phyloP scores from a whole-genome alignment of 2,888 invertebrate genomes.

The Crioceris asparagi region DNA sequence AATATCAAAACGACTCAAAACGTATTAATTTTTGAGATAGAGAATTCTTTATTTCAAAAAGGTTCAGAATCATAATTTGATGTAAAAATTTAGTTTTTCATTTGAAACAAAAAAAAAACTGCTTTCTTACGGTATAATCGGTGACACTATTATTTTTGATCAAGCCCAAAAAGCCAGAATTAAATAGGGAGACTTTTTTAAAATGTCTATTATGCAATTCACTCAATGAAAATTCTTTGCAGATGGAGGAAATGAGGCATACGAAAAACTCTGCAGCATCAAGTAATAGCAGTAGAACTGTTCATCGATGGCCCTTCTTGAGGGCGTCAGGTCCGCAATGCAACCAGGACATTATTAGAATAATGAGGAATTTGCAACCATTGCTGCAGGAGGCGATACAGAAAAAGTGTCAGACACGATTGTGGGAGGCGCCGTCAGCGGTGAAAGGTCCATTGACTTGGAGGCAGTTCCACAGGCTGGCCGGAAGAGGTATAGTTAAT shows the following conservation, averaged over 20 bases:
- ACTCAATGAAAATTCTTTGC: too few species aligned
- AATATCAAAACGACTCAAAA: too few species aligned
- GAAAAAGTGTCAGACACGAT: slow-evolving; percentile 70
- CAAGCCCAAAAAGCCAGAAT: too few species aligned
- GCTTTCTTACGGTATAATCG: too few species aligned
- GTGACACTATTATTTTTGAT: too few species aligned
- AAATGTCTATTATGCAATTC: too few species aligned
- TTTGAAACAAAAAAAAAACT: too few species aligned
- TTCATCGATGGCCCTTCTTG: slow-evolving; percentile 83
- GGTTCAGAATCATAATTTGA: too few species aligned
- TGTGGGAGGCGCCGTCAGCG: slow-evolving; percentile 87
- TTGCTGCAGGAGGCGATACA: slow-evolving; percentile 92
- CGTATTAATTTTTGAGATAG: too few species aligned
- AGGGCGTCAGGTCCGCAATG: slow-evolving; percentile 76
- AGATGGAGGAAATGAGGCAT: slow-evolving; percentile 29
- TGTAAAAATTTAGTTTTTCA: too few species aligned
- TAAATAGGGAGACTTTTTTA: too few species aligned
- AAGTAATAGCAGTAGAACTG: slow-evolving; percentile 26
- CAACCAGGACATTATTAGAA: slow-evolving; percentile 80
- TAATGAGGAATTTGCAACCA: slow-evolving; percentile 86
- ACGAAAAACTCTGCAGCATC: slow-evolving; percentile 19
- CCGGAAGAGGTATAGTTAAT: slow-evolving; percentile 80
- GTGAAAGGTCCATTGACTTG: slow-evolving; percentile 96
- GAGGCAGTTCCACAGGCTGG: slow-evolving; percentile 93
- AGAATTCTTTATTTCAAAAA: too few species aligned